These are phyloP conservation scores for Caenorhabditis virilis DNA, from an alignment of 2,888 invertebrate species.

Conservation along the genomic window DNA sequence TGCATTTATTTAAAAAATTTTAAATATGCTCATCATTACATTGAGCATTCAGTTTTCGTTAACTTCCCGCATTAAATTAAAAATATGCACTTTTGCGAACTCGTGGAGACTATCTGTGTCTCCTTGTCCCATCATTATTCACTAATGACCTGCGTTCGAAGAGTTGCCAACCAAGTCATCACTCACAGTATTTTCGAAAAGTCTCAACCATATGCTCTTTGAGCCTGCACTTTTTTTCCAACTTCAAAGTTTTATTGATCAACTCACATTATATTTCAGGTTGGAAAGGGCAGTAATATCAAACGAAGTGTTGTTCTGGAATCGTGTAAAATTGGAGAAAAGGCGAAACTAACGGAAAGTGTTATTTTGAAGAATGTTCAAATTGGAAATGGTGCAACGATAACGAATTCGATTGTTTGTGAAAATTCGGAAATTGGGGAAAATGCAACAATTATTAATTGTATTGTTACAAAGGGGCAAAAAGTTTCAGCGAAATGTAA, in stretches of 20 bases:
- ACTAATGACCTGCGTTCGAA: too few relatives aligned
- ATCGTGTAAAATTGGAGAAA: constrained; percentile 47
- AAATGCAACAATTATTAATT: constrained; percentile 52
- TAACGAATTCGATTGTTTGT: constrained; percentile 56
- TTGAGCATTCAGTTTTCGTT: too few relatives aligned
- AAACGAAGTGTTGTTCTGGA: constrained; percentile 42
- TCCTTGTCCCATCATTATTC: too few relatives aligned
- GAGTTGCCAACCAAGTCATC: too few relatives aligned
- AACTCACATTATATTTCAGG: constrained; percentile 6
- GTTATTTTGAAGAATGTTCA: constrained; percentile 52
- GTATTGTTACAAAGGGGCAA: constrained; percentile 63
- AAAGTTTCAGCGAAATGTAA: constrained; percentile 63
- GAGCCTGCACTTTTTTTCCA: too few relatives aligned
- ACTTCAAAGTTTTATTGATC: not conserved
- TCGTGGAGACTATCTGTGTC: too few relatives aligned
- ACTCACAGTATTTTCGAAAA: too few relatives aligned
- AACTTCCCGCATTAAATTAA: too few relatives aligned
- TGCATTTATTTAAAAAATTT: too few relatives aligned
- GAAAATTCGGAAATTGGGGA: constrained; percentile 53
- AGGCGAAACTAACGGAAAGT: constrained; percentile 52
- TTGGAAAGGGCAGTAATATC: constrained; percentile 36
- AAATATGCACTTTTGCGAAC: too few relatives aligned
- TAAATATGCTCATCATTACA: too few relatives aligned
- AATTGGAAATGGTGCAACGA: constrained; percentile 49
- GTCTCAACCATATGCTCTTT: too few relatives aligned